Evolutionary conservation across 2,797 vertebrate species (phyloP), one percentile per base, ranked within the genome.

Genomic region (Pseudocheirus occidentalis): DNA sequence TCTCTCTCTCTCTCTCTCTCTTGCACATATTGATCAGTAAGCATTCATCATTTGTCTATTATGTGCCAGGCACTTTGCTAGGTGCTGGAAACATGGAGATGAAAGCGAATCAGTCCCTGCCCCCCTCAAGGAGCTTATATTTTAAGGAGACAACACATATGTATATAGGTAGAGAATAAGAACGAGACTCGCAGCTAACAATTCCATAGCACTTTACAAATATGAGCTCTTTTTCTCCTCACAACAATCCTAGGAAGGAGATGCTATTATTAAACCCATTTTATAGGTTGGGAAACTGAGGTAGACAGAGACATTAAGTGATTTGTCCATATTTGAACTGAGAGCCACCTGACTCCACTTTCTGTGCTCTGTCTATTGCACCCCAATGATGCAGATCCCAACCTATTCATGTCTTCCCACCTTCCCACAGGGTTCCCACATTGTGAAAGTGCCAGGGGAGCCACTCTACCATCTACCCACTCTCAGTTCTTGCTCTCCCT

Each of bases 281-380:
- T 97, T 95, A 94, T 21, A 90, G 56, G 81, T 57, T 18, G 50
- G 59, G 54, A 94, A 95, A 93, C 81, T 27, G 16, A 92, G 13
- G 11, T 9, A 73, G 24, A 95, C 59, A 34, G 59, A 34, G 59
- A 66, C 9, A 66, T 92, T 93, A 92, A 92, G 53, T 73, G 40
- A 91, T 95, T 62, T 95, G 40, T 93, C 73, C 89, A 55, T 46
- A 96, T 92, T 93, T 92, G 95, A 92, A 14, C 56, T 54, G 29
- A 95, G 29, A 54, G 94, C 56, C 92, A 93, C 87, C 59, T 94
- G 55, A 93, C 96, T 91, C 97, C 40, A 81, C 92, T 55, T 66
- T 27, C 28, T 29, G 27, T 6, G 1, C 54, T 92, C 73, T 94
- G 92, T 96, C 57, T 92, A 89, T 40, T 95, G 55, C 62, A 53